Evolutionary conservation across 2,888 invertebrate genomes (phyloP).

Genomic region (Physocephala rufipes): DNA sequence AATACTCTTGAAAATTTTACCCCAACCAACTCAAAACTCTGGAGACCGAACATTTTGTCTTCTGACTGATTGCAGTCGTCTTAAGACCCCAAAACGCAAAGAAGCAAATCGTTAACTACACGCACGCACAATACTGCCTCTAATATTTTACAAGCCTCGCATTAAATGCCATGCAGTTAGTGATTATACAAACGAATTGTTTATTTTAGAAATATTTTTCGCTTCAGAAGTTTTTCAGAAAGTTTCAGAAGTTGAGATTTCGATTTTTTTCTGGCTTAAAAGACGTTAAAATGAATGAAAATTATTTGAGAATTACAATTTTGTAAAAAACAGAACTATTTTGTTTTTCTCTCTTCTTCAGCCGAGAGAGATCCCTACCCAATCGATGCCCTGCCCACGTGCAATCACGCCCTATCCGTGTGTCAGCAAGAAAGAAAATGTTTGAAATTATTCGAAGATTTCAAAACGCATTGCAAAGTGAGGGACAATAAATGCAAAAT

Average conservation of each 20-base stretch:
- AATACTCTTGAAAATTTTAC: constrained; percentile 4
- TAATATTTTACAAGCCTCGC: no score
- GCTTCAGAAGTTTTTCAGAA: no score
- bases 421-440: constrained; percentile 86
- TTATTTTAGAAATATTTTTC: no score
- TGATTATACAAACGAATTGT: no score
- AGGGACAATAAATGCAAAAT: constrained; percentile 87
- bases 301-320: no score
- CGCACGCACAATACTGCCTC: not conserved
- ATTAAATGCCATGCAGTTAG: no score
- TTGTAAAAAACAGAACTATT: no score
- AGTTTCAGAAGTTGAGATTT: no score
- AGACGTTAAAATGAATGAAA: no score
- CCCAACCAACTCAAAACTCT: constrained; percentile 19
- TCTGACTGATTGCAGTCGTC: no score
- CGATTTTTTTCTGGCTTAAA: no score
- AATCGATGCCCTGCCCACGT: constrained; percentile 87
- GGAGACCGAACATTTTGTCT: constrained; percentile 23
- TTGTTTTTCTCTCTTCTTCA: constrained; percentile 40
- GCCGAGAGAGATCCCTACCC: constrained; percentile 87
- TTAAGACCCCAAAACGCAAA: constrained; percentile 27
- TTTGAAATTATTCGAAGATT: constrained; percentile 83
- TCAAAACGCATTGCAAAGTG: constrained; percentile 87
- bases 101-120: constrained; percentile 33
- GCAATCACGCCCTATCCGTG: constrained; percentile 87